A percentile compares a stretch with the other conserved stretches of the same genome.
Conservation (phyloP, 2,797 vertebrate species). For the Rhinichthys osculus region DNA sequence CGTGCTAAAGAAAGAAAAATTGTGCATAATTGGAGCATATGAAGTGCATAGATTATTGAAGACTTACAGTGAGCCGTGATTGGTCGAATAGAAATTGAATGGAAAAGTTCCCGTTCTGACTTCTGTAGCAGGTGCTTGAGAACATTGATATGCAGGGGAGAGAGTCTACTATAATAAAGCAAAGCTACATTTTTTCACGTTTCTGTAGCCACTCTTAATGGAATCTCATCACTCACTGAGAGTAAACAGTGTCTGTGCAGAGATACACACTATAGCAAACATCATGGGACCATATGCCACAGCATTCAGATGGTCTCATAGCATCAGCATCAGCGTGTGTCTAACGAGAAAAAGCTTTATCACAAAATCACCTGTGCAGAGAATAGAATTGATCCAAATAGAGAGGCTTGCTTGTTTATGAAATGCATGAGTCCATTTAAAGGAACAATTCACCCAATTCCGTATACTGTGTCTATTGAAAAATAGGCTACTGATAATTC, state of each 20-base stretch:
- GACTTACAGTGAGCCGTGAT: constrained; percentile 16
- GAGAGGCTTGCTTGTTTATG: constrained; percentile 11
- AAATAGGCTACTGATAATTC: not conserved
- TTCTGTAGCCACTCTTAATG: constrained; percentile 41
- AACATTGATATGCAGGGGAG: constrained; percentile 32
- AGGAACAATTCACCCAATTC: not conserved
- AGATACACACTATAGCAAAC: constrained; percentile 42
- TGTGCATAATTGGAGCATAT: not conserved
- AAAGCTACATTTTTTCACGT: constrained; percentile 33
- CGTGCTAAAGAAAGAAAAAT: not conserved
- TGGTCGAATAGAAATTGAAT: constrained; percentile 15
- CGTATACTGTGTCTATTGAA: not conserved
- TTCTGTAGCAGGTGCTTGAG: constrained; percentile 19
- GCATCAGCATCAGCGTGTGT: constrained; percentile 37
- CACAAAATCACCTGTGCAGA: constrained; percentile 36
- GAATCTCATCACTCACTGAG: constrained; percentile 47
- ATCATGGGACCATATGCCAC: constrained; percentile 47
- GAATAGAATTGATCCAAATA: constrained; percentile 19
- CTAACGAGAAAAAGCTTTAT: constrained; percentile 37
- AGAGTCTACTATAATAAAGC: constrained; percentile 30
- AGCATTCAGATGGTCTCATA: constrained; percentile 37
- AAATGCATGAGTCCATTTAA: not conserved
- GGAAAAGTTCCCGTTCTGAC: constrained; percentile 15
- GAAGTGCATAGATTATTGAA: not conserved
- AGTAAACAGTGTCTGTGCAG: constrained; percentile 44